A percentile compares a stretch with the other conserved stretches of the same genome.
Conservation (phyloP, 2,113 vertebrate species). For the Peromyscus maniculatus region DNA sequence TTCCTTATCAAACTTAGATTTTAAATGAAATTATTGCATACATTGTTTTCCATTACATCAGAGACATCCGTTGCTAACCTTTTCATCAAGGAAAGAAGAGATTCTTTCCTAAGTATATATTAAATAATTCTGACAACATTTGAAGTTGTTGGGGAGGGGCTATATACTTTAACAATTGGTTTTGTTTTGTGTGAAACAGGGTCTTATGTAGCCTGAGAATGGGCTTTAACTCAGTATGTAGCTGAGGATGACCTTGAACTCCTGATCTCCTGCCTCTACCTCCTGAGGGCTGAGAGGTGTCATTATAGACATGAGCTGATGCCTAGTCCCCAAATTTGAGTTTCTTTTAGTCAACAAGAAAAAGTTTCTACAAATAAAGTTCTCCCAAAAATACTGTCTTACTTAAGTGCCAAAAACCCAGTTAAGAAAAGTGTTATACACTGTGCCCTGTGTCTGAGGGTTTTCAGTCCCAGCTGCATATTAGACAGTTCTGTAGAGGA, state of each 20-base stretch:
- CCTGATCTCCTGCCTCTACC: neutral
- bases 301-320: neutral
- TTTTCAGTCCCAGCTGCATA: neutral
- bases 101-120: constrained; percentile 22
- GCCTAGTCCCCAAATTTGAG: neutral
- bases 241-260: neutral
- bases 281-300: neutral
- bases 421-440: neutral
- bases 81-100: neutral
- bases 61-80: neutral
- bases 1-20: constrained; percentile 20
- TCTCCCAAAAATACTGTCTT: neutral
- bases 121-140: neutral
- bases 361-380: neutral
- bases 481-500: neutral
- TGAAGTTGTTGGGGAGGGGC: neutral
- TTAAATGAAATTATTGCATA: constrained; percentile 5
- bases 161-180: neutral
- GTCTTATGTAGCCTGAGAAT: neutral
- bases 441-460: neutral
- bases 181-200: neutral
- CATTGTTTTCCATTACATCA: constrained; percentile 10
- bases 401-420: neutral
- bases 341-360: constrained; percentile 12
- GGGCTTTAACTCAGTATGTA: neutral